These are phyloP conservation scores for Ricordea florida DNA, from an alignment of 92 coral and sea anemone species.

Conservation along the genomic window DNA sequence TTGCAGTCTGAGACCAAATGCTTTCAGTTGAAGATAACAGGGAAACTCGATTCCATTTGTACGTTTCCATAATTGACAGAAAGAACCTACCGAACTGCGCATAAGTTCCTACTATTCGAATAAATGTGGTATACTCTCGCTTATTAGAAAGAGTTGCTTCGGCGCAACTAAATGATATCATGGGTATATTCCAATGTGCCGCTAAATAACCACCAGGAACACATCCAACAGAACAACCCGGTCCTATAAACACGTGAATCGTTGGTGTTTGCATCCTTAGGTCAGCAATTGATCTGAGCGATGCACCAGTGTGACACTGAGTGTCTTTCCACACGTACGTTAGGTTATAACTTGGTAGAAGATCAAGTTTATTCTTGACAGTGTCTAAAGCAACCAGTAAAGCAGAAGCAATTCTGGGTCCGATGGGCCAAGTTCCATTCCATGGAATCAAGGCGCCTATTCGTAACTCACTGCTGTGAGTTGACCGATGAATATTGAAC, in stretches of 20 bases:
- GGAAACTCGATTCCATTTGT: constrained; percentile 72
- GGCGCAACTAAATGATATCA: constrained; percentile 79
- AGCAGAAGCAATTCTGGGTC: constrained; percentile 75
- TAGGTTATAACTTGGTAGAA: constrained; percentile 59
- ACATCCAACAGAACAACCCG: constrained; percentile 79
- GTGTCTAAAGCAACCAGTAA: constrained; percentile 64
- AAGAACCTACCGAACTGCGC: constrained; percentile 62
- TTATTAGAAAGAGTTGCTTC: constrained; percentile 67
- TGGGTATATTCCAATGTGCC: constrained; percentile 78
- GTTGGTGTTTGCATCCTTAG: constrained; percentile 28
- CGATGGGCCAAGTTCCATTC: constrained; percentile 80
- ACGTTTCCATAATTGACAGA: constrained; percentile 47
- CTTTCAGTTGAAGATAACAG: constrained; percentile 73
- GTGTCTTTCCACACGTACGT: constrained; percentile 72
- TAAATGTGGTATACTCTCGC: constrained; percentile 68
- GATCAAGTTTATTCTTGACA: neutral
- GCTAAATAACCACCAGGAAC: constrained; percentile 71
- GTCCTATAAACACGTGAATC: constrained; percentile 70
- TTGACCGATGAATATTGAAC: neutral
- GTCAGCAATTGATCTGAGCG: constrained; percentile 62
- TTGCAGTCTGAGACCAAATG: constrained; percentile 71
- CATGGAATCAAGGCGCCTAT: constrained; percentile 79
- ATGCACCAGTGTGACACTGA: constrained; percentile 58
- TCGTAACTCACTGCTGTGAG: constrained; percentile 15
- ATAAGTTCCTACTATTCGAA: constrained; percentile 71